A percentile compares a stretch with the other conserved stretches of the same genome.
phyloP scores from a whole-genome alignment of 2,113 vertebrate species.

The Pelmatolapia mariae region DNA sequence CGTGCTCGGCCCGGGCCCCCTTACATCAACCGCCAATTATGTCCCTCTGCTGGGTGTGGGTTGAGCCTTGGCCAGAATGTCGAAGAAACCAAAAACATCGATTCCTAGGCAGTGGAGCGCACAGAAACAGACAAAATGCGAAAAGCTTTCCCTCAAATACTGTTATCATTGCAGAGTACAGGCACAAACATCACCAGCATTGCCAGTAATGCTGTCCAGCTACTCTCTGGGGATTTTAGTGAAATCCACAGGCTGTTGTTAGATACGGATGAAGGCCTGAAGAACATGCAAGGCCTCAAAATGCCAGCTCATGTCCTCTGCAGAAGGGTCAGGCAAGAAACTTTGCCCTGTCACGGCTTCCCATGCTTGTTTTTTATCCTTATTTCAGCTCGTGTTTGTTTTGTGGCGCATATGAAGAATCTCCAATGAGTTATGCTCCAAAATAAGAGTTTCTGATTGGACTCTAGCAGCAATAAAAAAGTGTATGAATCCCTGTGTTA shows the following conservation, averaged over 20 bases:
- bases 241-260: conserved; percentile 7
- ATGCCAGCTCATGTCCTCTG: background rate
- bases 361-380: conserved; percentile 13
- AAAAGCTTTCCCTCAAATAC: conserved; percentile 48
- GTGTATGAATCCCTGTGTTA: background rate
- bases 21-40: conserved; percentile 75
- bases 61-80: conserved; percentile 49
- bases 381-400: background rate
- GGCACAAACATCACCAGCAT: conserved; percentile 36
- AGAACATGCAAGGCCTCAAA: background rate
- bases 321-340: background rate
- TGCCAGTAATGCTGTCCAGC: conserved; percentile 29
- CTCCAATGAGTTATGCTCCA: background rate
- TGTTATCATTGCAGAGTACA: conserved; percentile 45
- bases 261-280: background rate
- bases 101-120: conserved; percentile 41
- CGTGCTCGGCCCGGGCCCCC: conserved; percentile 54
- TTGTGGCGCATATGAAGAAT: background rate
- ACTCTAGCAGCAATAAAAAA: background rate
- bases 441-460: background rate
- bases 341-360: conserved; percentile 44
- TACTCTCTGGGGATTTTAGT: background rate
- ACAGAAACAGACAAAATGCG: conserved; percentile 58
- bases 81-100: conserved; percentile 64
- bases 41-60: conserved; percentile 71